These are phyloP conservation scores for Chondrosia reniformis DNA, from an alignment of 37 sponge, comb jelly and placozoan genomes.

Conservation along the genomic window DNA sequence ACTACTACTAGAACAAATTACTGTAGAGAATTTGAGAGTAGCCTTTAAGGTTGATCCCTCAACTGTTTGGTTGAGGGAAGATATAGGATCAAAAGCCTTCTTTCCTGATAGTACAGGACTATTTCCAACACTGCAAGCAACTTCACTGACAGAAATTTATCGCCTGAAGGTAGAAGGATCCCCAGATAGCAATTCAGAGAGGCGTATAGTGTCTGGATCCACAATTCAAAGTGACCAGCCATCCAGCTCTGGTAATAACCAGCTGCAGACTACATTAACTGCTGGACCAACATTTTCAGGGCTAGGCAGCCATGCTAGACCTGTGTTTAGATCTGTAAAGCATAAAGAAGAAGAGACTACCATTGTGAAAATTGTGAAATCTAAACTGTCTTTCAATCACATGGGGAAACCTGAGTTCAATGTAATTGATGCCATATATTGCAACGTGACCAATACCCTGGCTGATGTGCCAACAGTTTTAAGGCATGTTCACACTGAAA, in stretches of 20 bases:
- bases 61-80: slow-evolving; percentile 1
- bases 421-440: not conserved
- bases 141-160: not conserved
- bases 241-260: no score
- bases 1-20: not conserved
- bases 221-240: no score
- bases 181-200: not conserved
- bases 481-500: not conserved
- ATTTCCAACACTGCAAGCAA: not conserved
- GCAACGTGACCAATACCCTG: not conserved
- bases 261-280: no score
- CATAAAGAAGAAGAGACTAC: not conserved
- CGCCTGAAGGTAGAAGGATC: not conserved
- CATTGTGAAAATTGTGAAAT: not conserved
- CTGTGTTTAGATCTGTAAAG: no score
- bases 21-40: not conserved
- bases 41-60: not conserved
- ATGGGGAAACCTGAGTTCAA: not conserved
- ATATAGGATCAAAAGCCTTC: not conserved
- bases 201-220: no score
- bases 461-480: not conserved
- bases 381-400: not conserved
- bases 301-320: no score
- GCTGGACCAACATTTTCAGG: no score
- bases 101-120: not conserved